Evolutionary conservation across 2,113 vertebrate species (phyloP).

Genomic region (Podiceps cristatus): DNA sequence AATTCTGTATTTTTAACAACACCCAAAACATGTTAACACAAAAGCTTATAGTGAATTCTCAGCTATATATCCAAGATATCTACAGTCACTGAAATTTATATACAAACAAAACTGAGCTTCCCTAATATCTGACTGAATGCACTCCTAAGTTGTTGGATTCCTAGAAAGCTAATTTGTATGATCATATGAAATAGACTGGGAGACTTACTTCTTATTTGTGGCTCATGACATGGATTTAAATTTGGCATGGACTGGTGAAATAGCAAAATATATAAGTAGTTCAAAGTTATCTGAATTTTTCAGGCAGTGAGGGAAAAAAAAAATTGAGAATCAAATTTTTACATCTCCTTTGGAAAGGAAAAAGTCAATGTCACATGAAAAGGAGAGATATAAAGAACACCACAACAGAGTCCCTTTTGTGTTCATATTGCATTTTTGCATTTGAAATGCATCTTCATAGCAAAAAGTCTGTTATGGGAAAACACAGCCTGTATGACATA

Average conservation of each 20-base stretch:
- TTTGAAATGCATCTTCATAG: neutral
- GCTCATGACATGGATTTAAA: neutral
- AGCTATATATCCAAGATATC: neutral
- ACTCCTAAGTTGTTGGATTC: neutral
- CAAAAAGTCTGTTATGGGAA: neutral
- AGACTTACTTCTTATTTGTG: neutral
- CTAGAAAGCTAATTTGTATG: neutral
- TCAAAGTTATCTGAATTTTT: neutral
- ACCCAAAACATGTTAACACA: neutral
- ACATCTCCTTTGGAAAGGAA: neutral
- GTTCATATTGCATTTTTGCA: neutral
- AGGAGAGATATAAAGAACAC: neutral
- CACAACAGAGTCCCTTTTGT: neutral
- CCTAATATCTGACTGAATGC: neutral
- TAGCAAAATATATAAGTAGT: fast-evolving
- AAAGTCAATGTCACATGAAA: neutral
- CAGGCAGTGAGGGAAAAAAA: neutral
- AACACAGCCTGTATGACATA: neutral
- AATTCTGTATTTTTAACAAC: neutral
- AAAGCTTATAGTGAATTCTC: neutral
- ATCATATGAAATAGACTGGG: neutral
- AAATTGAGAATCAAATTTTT: neutral
- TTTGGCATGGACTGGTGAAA: neutral
- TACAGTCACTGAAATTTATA: neutral
- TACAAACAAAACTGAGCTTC: neutral